phyloP scores from a whole-genome alignment of 1,140 invertebrate genomes.

The Aleiodes sp. region DNA sequence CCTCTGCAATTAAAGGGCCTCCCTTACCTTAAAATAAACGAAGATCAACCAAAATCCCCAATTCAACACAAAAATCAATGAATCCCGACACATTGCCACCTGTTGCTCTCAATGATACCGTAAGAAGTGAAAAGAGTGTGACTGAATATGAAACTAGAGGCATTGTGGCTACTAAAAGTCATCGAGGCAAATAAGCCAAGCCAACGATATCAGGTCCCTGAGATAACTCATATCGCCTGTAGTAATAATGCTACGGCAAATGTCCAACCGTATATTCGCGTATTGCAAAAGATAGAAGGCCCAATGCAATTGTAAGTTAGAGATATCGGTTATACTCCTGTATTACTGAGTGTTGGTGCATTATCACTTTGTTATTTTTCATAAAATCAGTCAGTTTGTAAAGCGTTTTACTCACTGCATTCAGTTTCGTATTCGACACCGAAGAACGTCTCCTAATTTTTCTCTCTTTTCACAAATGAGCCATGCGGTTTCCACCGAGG shows the following conservation, averaged over 20 bases:
- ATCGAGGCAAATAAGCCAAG: constrained; percentile 4
- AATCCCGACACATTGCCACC: background rate
- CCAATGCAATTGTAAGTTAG: constrained; percentile 45
- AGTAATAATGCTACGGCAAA: constrained; percentile 28
- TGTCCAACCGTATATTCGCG: constrained; percentile 24
- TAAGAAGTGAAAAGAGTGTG: constrained; percentile 1
- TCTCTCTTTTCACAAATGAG: background rate
- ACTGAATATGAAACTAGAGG: constrained; percentile 11
- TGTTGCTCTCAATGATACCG: constrained; percentile 1
- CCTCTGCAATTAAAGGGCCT: too few species aligned
- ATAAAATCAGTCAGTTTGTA: constrained; percentile 56
- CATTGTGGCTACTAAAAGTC: constrained; percentile 10
- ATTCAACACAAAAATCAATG: background rate
- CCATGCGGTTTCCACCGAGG: too few species aligned
- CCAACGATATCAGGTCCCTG: constrained; percentile 29
- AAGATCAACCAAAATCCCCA: too few species aligned
- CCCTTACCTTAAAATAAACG: too few species aligned
- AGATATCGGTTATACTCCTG: constrained; percentile 47
- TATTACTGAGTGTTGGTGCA: constrained; percentile 40
- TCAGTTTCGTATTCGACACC: constrained; percentile 19
- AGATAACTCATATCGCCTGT: constrained; percentile 33
- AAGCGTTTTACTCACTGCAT: constrained; percentile 3
- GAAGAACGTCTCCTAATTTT: background rate
- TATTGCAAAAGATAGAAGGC: constrained; percentile 19
- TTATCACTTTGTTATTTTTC: constrained; percentile 58